Evolutionary conservation across 2,888 invertebrate species (phyloP).

Genomic region (Boloria selene): DNA sequence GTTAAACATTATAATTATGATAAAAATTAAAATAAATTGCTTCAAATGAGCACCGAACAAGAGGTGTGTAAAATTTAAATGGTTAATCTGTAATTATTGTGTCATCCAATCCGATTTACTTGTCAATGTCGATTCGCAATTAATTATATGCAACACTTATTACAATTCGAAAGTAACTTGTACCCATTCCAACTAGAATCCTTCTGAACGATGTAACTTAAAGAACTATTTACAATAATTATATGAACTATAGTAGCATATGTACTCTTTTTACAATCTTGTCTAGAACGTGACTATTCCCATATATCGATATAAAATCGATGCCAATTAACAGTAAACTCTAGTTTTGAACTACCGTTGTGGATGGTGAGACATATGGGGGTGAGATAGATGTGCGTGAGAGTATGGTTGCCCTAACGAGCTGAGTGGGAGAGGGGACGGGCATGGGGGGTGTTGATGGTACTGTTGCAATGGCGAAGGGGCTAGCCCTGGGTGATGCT

Average conservation of each 20-base stretch:
- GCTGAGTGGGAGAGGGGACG: slow-evolving; percentile 87
- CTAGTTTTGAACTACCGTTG: slow-evolving; percentile 87
- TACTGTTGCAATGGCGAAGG: slow-evolving; percentile 86
- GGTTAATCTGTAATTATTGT: slow-evolving; percentile 32
- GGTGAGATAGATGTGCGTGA: slow-evolving; percentile 83
- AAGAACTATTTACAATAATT: slow-evolving; percentile 70
- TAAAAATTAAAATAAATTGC: slow-evolving; percentile 14
- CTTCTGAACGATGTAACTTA: slow-evolving; percentile 48
- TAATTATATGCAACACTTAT: slow-evolving; percentile 43
- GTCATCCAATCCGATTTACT: slow-evolving; percentile 48
- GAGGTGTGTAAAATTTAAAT: slow-evolving; percentile 23
- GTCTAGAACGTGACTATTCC: slow-evolving; percentile 74
- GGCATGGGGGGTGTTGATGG: slow-evolving; percentile 88
- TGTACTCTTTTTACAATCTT: slow-evolving; percentile 59
- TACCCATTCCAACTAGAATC: slow-evolving; percentile 60
- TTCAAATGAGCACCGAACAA: slow-evolving; percentile 17
- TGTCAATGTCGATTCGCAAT: slow-evolving; percentile 64
- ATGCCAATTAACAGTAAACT: slow-evolving; percentile 49
- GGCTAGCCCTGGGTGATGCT: slow-evolving; percentile 85
- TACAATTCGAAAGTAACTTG: slow-evolving; percentile 47
- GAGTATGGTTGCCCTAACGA: slow-evolving; percentile 78
- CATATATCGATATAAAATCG: slow-evolving; percentile 56
- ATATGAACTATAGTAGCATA: slow-evolving; percentile 64
- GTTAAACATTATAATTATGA: slow-evolving; percentile 24
- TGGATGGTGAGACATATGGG: slow-evolving; percentile 89